phyloP scores from a whole-genome alignment of 2,113 vertebrate species.

The Sylvia atricapilla region DNA sequence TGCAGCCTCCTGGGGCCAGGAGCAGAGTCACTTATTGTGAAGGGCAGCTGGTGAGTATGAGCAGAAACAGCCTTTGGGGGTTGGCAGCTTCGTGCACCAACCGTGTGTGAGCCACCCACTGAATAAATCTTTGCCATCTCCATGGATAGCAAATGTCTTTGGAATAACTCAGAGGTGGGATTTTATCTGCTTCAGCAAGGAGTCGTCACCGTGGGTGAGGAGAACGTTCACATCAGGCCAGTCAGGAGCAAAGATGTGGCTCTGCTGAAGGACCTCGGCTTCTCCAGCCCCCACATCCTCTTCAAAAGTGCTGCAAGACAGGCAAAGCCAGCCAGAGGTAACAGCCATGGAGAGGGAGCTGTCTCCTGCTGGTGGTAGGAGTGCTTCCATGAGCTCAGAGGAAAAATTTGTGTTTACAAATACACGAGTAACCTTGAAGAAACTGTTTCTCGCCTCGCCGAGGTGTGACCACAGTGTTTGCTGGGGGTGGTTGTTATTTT shows the following conservation, averaged over 20 bases:
- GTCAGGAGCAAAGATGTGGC: conserved; percentile 21
- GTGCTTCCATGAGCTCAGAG: not conserved
- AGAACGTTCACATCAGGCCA: conserved; percentile 34
- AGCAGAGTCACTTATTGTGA: conserved; percentile 59
- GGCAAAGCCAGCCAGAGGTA: conserved; percentile 6
- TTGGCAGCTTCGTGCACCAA: not conserved
- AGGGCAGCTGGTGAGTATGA: conserved; percentile 64
- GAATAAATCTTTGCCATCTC: not conserved
- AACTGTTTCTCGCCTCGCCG: not conserved
- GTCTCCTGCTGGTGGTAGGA: not conserved
- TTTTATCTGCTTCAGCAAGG: conserved; percentile 59
- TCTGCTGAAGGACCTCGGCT: not conserved
- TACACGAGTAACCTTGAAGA: fast-evolving
- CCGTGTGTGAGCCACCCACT: not conserved
- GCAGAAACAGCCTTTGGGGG: not conserved
- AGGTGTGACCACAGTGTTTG: not conserved
- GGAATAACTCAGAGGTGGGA: conserved; percentile 5
- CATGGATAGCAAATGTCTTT: not conserved
- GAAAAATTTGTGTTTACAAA: not conserved
- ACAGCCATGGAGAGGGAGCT: not conserved
- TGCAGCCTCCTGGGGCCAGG: not conserved
- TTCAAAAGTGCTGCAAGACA: not conserved
- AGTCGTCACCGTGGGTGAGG: not conserved
- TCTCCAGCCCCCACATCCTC: conserved; percentile 48
- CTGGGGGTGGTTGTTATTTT: not conserved